Conservation (phyloP, 2,797 vertebrate genomes). For the Masticophis lateralis region DNA sequence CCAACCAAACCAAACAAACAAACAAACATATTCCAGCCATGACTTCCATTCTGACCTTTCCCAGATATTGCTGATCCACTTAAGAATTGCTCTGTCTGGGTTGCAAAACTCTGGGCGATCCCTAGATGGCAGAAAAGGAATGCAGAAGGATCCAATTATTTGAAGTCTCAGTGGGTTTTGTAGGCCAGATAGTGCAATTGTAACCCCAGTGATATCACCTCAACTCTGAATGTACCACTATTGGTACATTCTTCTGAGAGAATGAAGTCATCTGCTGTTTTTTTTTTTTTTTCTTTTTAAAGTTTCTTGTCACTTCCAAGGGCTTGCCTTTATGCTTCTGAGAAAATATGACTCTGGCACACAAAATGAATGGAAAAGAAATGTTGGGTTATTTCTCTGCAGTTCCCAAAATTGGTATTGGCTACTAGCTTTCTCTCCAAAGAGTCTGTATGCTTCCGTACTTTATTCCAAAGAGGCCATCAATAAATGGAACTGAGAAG, state of each 20-base stretch:
- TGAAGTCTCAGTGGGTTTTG: background rate
- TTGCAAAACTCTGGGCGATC: background rate
- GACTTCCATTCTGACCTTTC: background rate
- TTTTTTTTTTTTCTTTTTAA: background rate
- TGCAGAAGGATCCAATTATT: background rate
- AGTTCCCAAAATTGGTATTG: background rate
- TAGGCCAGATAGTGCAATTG: background rate
- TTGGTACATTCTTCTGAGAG: background rate
- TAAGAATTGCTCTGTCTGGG: background rate
- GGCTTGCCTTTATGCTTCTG: background rate
- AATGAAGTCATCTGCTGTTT: background rate
- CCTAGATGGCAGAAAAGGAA: background rate
- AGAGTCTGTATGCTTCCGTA: background rate
- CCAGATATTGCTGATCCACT: background rate
- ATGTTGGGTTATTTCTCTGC: background rate
- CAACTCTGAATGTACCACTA: background rate
- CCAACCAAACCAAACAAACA: background rate
- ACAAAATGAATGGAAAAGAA: background rate
- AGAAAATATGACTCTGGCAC: background rate
- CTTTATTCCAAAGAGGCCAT: background rate
- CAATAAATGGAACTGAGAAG: background rate
- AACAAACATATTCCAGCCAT: background rate
- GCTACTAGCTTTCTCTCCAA: background rate
- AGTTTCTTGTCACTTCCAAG: background rate
- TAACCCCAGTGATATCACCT: background rate